Evolutionary conservation across 2,888 invertebrate species (phyloP), one percentile per base, ranked within the genome.

Genomic region (Polietes domitor): DNA sequence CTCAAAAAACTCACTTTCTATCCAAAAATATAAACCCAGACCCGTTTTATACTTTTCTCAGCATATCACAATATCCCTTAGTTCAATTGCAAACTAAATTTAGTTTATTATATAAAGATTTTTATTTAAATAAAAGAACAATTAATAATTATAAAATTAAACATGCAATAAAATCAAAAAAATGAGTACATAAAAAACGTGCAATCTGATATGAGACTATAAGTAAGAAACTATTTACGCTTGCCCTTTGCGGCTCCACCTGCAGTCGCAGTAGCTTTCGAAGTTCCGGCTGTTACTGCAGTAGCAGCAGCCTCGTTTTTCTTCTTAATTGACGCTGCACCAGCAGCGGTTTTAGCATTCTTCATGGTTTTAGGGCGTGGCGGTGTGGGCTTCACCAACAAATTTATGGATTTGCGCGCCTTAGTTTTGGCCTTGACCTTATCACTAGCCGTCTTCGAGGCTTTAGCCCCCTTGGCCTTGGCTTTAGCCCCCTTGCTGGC

Each of bases 341-440:
- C 9, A 68, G 73, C 2, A 37, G 28, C 26, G 5, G 17, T 43
- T 53, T 74, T 71, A 0, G 53, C 0, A n/a, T 63, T 77, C 63
- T 80, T 77, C 10, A 28, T 55, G 0, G 26, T 76, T 41, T 83
- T 79, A 0, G 65, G 37, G 28, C 21, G 61, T 9, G 73, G 70
- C 3, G 76, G 26, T n/a, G 72, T 55, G 15, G 77, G 74, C 6
- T 15, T 65, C 3, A 80, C 37, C 5, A 68, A 70, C 15, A 79
- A 55, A 79, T 58, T 76, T 3, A 53, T 53, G 1, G 83, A 77
- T 70, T 80, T 83, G 0, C 53, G 76, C 0, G 28, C 17, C 21
- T 79, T 63, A 63, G 9, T 82, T 70, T 82, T 78, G 0, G 50
- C 3, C 61, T 85, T 84, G 9, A 15, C 2, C 41, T 75, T 76